A percentile compares a stretch with the other conserved stretches of the same genome.
phyloP scores from a whole-genome alignment of 1,140 invertebrate genomes.

The Dinothrombium tinctorium region DNA sequence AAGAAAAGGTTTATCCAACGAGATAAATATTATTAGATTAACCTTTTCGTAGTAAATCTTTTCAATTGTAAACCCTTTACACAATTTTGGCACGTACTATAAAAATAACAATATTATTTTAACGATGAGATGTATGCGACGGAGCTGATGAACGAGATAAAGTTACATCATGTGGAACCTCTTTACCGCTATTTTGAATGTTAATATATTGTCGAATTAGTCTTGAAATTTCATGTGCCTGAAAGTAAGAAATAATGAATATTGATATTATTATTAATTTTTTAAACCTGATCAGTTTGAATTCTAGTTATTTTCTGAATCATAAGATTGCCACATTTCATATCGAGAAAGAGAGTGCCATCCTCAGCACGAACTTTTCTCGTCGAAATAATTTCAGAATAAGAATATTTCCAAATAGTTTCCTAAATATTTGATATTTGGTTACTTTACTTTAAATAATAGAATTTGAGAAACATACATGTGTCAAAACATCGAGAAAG shows the following conservation, averaged over 20 bases:
- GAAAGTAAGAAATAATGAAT: constrained; percentile 14
- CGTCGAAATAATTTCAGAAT: constrained; percentile 83
- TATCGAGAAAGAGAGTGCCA: constrained; percentile 74
- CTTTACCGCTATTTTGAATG: constrained; percentile 21
- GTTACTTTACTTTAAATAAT: neutral
- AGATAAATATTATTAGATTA: neutral
- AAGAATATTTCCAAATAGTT: constrained; percentile 68
- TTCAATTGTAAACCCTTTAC: neutral
- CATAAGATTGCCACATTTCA: constrained; percentile 89
- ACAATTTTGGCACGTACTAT: neutral
- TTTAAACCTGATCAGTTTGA: constrained; percentile 71
- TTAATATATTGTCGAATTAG: constrained; percentile 88
- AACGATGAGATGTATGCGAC: no score
- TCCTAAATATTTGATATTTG: constrained; percentile 29
- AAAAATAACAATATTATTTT: neutral
- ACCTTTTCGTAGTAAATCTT: neutral
- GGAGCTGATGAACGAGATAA: neutral
- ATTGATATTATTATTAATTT: constrained; percentile 2
- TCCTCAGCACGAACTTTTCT: constrained; percentile 74
- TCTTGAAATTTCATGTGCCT: constrained; percentile 46
- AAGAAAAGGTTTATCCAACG: neutral
- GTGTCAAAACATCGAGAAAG: constrained; percentile 70
- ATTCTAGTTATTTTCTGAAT: constrained; percentile 80
- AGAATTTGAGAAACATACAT: constrained; percentile 31
- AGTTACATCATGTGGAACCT: neutral